Evolutionary conservation across 2,888 invertebrate genomes (phyloP), one percentile per base, ranked within the genome.

Genomic region (Cataglyphis albicans): DNA sequence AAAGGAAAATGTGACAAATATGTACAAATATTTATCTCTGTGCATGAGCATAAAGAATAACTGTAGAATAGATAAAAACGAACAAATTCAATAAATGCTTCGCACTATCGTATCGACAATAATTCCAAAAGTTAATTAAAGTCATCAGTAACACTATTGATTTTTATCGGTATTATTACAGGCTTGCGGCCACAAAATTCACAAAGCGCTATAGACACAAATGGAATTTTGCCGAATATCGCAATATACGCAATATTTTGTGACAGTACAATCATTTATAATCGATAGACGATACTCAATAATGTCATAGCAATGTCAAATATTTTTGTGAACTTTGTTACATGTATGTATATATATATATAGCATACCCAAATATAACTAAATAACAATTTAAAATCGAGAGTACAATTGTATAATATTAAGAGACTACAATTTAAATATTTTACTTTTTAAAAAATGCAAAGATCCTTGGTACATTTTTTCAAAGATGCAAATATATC

Each of bases 91-190:
- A 52, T 3, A 18, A 15, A 35, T 44, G 25, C 15, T 35, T 41
- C 3, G 41, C 32, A 15, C 21, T 3, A 12, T 29, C 10, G 44
- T 44, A 29, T n/a, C 41, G 12, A 18, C 15, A 10, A 10, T 63
- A 32, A 65, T 65, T 52, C 15, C 25, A n/a, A 75, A 52, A 76
- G 52, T 29, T 76, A 67, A 55, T 76, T 67, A 29, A 76, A 67
- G 52, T 65, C 38, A 25, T 2, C 18, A 32, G 4, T 10, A 63
- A 44, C 15, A 32, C 15, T n/a, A 67, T 76, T 18, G 75, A 75
- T 52, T 35, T 52, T 25, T 35, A 25, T 38, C 67, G 52, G 38
- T 2, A 2, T 25, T 38, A 15, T 67, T 35, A 5, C 15, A 52
- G 18, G 12, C 18, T 32, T 21, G 35, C 35, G 25, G 2, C 29